phyloP scores from a whole-genome alignment of 2,113 vertebrate species.

The Elgaria multicarinata region DNA sequence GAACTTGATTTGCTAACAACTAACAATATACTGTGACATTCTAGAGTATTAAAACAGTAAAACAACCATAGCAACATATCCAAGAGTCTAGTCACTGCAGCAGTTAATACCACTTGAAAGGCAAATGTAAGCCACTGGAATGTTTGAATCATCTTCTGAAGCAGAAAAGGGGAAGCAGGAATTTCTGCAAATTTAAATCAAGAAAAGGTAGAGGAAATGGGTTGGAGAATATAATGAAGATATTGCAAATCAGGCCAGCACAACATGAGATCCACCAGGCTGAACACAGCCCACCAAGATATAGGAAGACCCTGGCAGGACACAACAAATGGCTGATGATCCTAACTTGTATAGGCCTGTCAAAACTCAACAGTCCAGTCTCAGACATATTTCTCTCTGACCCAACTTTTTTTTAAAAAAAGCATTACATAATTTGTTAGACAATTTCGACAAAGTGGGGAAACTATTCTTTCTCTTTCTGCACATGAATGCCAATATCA shows the following conservation, averaged over 20 bases:
- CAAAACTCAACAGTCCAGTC: background rate
- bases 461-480: constrained; percentile 35
- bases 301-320: background rate
- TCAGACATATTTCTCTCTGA: constrained; percentile 22
- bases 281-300: background rate
- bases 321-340: background rate
- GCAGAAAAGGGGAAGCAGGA: background rate
- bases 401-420: constrained; percentile 41
- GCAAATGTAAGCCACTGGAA: background rate
- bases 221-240: background rate
- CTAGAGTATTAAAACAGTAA: background rate
- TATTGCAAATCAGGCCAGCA: background rate
- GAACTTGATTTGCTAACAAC: background rate
- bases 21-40: background rate
- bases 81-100: background rate
- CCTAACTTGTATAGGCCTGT: background rate
- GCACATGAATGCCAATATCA: constrained; percentile 38
- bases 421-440: constrained; percentile 31
- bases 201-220: background rate
- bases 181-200: background rate
- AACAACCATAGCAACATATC: background rate
- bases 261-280: background rate
- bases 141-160: background rate
- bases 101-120: background rate
- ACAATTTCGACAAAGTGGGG: constrained; percentile 38